Percentiles rank a stretch among this genome's conserved stretches.
Evolutionary conservation across 2,888 invertebrate species (phyloP).

Genomic region (Anthophora plumipes): DNA sequence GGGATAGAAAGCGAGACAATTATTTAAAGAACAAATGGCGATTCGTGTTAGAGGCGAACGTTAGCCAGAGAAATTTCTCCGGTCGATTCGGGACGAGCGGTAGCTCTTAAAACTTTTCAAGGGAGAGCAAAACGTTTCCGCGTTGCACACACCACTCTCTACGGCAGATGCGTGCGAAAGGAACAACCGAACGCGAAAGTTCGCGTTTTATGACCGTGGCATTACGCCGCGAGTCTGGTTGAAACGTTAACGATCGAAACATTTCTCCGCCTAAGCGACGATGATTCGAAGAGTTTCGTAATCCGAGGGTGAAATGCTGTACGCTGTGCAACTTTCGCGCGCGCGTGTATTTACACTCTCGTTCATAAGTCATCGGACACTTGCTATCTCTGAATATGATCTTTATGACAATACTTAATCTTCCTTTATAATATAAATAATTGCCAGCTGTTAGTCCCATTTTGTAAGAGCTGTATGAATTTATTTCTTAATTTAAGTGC

Average conservation of each 20-base stretch:
- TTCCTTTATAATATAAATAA: too few relatives aligned
- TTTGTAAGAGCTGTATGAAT: too few relatives aligned
- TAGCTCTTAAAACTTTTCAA: constrained; percentile 10
- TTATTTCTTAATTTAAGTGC: too few relatives aligned
- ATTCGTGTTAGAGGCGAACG: neutral
- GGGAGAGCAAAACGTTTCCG: constrained; percentile 41
- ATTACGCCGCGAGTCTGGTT: constrained; percentile 43
- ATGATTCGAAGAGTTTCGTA: constrained; percentile 41
- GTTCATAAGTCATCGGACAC: too few relatives aligned
- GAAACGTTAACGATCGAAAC: constrained; percentile 50
- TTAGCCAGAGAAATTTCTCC: constrained; percentile 20
- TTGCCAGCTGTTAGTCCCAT: too few relatives aligned
- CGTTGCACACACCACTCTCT: constrained; percentile 11
- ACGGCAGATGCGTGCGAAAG: constrained; percentile 61
- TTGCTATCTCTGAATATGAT: too few relatives aligned
- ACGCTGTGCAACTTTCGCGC: constrained; percentile 16
- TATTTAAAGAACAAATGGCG: neutral
- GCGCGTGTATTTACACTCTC: too few relatives aligned
- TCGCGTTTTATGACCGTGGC: constrained; percentile 58
- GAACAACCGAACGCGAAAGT: constrained; percentile 64
- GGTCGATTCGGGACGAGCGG: neutral
- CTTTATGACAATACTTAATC: too few relatives aligned
- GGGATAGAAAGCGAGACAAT: neutral
- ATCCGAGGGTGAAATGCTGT: constrained; percentile 31
- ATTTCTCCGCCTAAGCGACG: constrained; percentile 34